Evolutionary conservation across 2,797 vertebrate genomes (phyloP), one percentile per base, ranked within the genome.

Genomic region (Esox masquinongy): DNA sequence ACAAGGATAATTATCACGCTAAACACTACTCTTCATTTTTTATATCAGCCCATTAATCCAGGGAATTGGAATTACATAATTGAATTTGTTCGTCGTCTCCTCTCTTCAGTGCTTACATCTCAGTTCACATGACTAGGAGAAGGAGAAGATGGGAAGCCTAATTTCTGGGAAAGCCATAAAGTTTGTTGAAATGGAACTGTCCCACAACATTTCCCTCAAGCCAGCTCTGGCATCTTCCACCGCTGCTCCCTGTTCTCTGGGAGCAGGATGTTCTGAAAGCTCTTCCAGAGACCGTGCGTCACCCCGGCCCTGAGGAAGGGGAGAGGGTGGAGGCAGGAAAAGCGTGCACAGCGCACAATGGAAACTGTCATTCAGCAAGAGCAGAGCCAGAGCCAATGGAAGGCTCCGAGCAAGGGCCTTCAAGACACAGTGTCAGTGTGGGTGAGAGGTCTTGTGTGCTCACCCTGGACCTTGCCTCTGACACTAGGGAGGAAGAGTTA

Each of bases 181-280:
- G 16, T 86, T 84, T 49, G 87, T 87, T 56, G 87, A 86, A 90
- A 89, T 85, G 89, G 84, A 79, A 79, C 79, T n/a, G 29, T 68
- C 72, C 49, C 81, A 87, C 80, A 86, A 86, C 77, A 75, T 73
- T 47, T 69, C 19, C 39, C 26, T 16, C 39, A 34, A 15, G 66
- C 73, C 8, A 43, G 26, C 56, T 8, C 49, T 34, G 29, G 36
- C 43, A 14, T 50, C 50, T 50, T 8, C 64, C 36, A 49, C 51
- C n/a, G 80, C 69, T 16, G n/a, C 66, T 77, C 86, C 85, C 69
- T 16, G n/a, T 66, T 77, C 86, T 86, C 80, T 83, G 59, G 56
- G 66, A 67, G 84, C 83, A 79, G 77, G 63, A 83, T 83, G 86
- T 85, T 84, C 79, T 78, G 63, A 70, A 77, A 78, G 70, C 59